Evolutionary conservation across 2,113 vertebrate genomes (phyloP).

Genomic region (Uropsilus gracilis): DNA sequence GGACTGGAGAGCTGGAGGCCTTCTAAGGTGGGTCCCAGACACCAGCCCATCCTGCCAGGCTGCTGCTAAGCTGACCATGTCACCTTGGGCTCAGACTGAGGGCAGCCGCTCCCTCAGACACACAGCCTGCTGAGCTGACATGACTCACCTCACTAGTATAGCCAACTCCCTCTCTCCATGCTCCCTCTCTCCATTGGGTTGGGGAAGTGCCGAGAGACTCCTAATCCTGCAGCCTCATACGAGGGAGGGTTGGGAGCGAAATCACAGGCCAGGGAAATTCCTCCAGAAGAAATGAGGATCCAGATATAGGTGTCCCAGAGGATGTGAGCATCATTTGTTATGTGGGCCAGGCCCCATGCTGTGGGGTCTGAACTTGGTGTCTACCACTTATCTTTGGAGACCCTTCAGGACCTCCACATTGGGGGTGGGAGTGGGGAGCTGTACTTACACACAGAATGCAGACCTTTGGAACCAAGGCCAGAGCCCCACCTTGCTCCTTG

Average conservation of each 20-base stretch:
- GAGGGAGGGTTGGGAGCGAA: neutral
- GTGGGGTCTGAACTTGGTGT: neutral
- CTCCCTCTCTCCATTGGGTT: neutral
- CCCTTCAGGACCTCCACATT: too few species aligned
- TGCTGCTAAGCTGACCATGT: constrained; percentile 12
- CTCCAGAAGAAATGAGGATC: neutral
- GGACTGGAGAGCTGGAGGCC: neutral
- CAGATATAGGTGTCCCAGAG: neutral
- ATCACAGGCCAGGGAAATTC: neutral
- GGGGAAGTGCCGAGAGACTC: neutral
- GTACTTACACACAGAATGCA: neutral
- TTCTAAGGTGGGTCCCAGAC: neutral
- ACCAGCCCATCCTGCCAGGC: neutral
- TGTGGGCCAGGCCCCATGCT: neutral
- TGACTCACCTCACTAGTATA: neutral
- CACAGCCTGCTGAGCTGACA: neutral
- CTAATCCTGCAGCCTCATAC: neutral
- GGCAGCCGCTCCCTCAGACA: neutral
- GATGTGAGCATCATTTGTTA: fast-evolving
- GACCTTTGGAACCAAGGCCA: neutral
- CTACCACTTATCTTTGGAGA: neutral
- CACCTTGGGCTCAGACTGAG: neutral
- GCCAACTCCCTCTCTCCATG: neutral
- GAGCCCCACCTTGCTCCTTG: neutral
- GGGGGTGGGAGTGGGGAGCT: neutral